phyloP scores from a whole-genome alignment of 2,888 invertebrate species.

The Catocala fraxini region DNA sequence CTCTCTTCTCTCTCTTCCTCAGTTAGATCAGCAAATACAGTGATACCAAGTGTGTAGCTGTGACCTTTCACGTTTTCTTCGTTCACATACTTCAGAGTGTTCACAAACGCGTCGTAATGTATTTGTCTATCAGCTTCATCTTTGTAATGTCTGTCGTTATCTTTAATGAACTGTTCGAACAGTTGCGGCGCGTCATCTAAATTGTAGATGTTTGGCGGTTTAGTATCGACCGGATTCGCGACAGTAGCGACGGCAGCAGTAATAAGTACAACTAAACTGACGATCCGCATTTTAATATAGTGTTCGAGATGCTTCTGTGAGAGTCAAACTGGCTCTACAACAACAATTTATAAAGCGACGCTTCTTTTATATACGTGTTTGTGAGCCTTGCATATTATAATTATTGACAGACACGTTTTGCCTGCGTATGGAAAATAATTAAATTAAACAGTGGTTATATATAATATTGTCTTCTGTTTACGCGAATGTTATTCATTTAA shows the following conservation, averaged over 20 bases:
- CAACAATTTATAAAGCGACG: too few relatives aligned
- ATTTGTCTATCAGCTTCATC: slow-evolving; percentile 46
- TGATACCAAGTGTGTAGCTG: not conserved
- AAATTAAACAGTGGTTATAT: too few relatives aligned
- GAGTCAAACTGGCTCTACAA: too few relatives aligned
- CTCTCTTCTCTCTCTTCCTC: slow-evolving; percentile 12
- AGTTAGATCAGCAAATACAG: slow-evolving; percentile 7
- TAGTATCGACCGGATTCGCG: not conserved
- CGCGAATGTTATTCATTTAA: too few relatives aligned
- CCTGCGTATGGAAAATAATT: too few relatives aligned
- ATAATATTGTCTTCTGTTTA: too few relatives aligned
- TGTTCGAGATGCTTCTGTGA: not conserved
- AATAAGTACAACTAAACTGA: not conserved
- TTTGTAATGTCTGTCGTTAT: slow-evolving; percentile 49
- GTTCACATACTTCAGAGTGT: slow-evolving; percentile 7
- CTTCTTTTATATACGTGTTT: too few relatives aligned
- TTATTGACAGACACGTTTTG: too few relatives aligned
- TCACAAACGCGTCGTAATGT: slow-evolving; percentile 50
- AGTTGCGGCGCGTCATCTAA: slow-evolving; percentile 39
- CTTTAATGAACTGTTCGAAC: slow-evolving; percentile 53
- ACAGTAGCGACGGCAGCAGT: not conserved
- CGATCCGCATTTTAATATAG: not conserved
- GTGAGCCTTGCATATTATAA: too few relatives aligned
- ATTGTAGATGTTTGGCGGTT: slow-evolving; percentile 2
- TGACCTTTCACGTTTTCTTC: not conserved